These are phyloP conservation scores for Metridium senile DNA, from an alignment of 92 coral and sea anemone genomes.

Conservation along the genomic window DNA sequence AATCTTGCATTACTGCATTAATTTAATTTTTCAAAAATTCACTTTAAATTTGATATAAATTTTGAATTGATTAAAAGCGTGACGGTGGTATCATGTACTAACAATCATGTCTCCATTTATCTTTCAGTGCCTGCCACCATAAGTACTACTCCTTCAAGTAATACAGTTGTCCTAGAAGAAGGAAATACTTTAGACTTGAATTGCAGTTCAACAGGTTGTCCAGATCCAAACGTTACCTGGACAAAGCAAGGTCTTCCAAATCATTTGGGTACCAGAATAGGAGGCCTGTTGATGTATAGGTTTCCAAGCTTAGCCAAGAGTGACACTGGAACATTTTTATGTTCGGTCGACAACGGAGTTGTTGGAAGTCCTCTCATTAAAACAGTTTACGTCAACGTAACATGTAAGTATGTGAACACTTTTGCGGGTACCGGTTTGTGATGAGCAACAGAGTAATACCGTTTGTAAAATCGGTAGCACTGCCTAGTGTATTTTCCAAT, in stretches of 20 bases:
- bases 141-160: not conserved
- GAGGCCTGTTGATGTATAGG: not conserved
- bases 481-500: too few species aligned
- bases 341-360: slow-evolving; percentile 53
- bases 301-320: slow-evolving; percentile 19
- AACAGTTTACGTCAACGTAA: slow-evolving; percentile 40
- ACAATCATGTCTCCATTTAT: too few species aligned
- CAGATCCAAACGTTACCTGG: slow-evolving; percentile 49
- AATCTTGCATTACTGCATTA: too few species aligned
- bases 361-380: slow-evolving; percentile 33
- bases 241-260: slow-evolving; percentile 20
- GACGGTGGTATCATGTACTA: too few species aligned
- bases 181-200: slow-evolving; percentile 23
- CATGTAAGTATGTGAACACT: too few species aligned
- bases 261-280: not conserved
- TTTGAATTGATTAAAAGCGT: too few species aligned
- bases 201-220: slow-evolving; percentile 50
- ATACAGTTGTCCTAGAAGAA: slow-evolving; percentile 8
- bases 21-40: too few species aligned
- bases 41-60: too few species aligned
- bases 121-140: slow-evolving; percentile 19
- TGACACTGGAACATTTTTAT: slow-evolving; percentile 40
- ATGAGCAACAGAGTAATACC: too few species aligned
- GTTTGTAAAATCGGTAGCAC: too few species aligned
- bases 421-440: too few species aligned